phyloP scores from a whole-genome alignment of 2,888 invertebrate genomes.

The Microdon myrmicae region DNA sequence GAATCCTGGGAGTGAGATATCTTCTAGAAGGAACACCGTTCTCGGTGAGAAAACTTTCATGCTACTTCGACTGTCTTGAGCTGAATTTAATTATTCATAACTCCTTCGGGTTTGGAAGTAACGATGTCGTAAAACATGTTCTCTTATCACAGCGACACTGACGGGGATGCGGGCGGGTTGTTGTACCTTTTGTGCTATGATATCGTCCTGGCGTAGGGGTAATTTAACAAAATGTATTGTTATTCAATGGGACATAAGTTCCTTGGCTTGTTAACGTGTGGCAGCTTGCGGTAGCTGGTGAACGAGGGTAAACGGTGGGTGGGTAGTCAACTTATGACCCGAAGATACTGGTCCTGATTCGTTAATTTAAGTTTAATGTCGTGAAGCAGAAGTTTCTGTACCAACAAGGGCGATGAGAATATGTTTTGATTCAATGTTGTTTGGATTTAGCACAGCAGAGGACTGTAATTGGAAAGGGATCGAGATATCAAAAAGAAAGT shows the following conservation, averaged over 20 bases:
- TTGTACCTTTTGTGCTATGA: slow-evolving; percentile 38
- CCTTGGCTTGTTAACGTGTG: slow-evolving; percentile 17
- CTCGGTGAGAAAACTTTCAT: slow-evolving; percentile 30
- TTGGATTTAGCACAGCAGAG: too few species aligned
- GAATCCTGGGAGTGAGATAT: slow-evolving; percentile 19
- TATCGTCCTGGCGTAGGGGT: slow-evolving; percentile 30
- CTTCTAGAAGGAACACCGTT: slow-evolving; percentile 37
- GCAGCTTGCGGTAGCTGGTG: neutral
- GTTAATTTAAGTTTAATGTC: slow-evolving; percentile 43
- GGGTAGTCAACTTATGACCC: slow-evolving; percentile 35
- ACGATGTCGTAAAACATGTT: slow-evolving; percentile 65
- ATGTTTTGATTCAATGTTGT: too few species aligned
- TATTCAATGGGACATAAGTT: slow-evolving; percentile 46
- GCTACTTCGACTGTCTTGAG: slow-evolving; percentile 41
- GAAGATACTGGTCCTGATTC: slow-evolving; percentile 28
- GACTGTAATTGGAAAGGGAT: too few species aligned
- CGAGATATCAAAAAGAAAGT: too few species aligned
- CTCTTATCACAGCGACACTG: slow-evolving; percentile 57
- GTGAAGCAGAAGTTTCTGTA: too few species aligned
- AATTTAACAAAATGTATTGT: slow-evolving; percentile 39
- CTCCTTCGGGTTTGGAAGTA: slow-evolving; percentile 60
- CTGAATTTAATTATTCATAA: slow-evolving; percentile 66
- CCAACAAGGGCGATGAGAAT: too few species aligned
- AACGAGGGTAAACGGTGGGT: too few species aligned
- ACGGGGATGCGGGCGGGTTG: neutral